Base-by-base conservation (phyloP, 1,140 invertebrate genomes). In the Polypedilum pembai region DNA sequence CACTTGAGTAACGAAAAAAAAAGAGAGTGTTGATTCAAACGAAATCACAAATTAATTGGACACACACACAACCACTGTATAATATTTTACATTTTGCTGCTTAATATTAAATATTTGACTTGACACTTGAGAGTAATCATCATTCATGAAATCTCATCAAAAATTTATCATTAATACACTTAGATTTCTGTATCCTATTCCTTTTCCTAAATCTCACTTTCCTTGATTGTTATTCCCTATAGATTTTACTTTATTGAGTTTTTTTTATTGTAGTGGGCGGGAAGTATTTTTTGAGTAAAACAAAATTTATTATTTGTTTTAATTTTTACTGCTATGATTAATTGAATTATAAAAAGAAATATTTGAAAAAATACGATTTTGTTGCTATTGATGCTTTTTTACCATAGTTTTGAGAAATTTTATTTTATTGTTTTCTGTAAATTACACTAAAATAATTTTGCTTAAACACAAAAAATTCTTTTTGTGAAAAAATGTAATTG, bases 251-350 rank as follows among this genome's bases (percentile, higher is more conserved):
- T 41, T 18, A 1, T 10, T 18, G 24, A 72, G 3, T 40, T 40
- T 1, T 72, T 72, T 40, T 72, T 72, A 7, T 73, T 73, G 73
- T 73, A 74, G 73, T 74, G 73, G 73, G 73, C 73, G 73, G 73
- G 73, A 74, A 74, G 73, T 45, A 24, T 74, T 74, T 56, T 74
- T 45, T n/a, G n/a, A n/a, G n/a, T n/a, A 12, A 56, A 5, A 33
- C 24, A 33, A 33, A 33, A 33, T 56, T 56, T 56, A 56, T 56
- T 12, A 15, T 56, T 56, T 56, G n/a, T 56, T n/a, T 33, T 33
- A 33, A 56, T 56, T 56, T 56, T n/a, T 56, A 15, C 45, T 56
- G 12, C 41, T 45, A 56, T 56, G 12, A 56, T 15, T 3, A 33
- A 33, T 33, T 33, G 24, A 33, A 56, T 56, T 56, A 15, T 56